Conservation (phyloP, 2,888 invertebrate species). For the Lottia scabra region DNA sequence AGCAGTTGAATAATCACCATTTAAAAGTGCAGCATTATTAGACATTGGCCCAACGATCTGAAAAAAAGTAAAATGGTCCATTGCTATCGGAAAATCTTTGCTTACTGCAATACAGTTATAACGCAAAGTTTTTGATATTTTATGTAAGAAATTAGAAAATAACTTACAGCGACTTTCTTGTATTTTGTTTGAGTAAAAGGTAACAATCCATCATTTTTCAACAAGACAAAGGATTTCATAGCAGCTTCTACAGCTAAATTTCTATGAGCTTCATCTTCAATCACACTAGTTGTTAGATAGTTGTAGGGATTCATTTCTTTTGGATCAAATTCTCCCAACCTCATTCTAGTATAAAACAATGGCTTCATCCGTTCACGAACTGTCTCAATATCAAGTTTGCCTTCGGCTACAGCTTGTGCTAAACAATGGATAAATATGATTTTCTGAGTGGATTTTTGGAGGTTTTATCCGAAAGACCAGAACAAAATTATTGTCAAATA, state of each 20-base stretch:
- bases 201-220: no score
- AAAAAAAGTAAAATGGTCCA: no score
- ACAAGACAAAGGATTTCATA: no score
- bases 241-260: conserved; percentile 46
- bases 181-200: neutral
- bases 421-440: no score
- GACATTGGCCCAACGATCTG: conserved; percentile 66
- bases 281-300: conserved; percentile 30
- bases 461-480: no score
- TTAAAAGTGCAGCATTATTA: conserved; percentile 51
- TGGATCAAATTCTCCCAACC: conserved; percentile 36
- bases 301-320: conserved; percentile 42
- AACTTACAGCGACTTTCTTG: neutral
- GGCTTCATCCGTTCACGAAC: conserved; percentile 18
- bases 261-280: conserved; percentile 41
- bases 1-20: conserved; percentile 59
- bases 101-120: no score
- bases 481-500: no score
- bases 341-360: conserved; percentile 28
- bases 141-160: no score
- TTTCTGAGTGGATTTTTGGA: no score
- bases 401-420: conserved; percentile 1
- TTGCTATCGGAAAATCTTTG: no score
- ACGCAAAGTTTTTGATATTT: no score
- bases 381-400: conserved; percentile 4